Conservation (phyloP, 1,140 invertebrate genomes). For the Heterodera schachtii region DNA sequence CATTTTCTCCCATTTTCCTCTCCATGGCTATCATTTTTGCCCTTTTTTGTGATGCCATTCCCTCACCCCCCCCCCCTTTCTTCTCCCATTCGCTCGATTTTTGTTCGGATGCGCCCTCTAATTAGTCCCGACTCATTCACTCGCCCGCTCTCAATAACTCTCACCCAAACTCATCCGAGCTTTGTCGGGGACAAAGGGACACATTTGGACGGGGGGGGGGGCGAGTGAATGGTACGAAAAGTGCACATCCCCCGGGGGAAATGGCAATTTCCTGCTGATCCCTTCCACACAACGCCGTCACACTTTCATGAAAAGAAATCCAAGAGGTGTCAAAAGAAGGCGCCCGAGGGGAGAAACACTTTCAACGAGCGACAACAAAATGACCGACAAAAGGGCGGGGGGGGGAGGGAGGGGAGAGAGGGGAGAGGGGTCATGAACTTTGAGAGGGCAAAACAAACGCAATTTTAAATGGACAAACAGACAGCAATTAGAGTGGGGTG, state of each 20-base stretch:
- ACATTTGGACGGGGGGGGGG: background rate
- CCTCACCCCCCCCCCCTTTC: background rate
- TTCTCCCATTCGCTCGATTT: background rate
- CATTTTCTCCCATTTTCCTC: background rate
- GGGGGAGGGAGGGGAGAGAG: no score
- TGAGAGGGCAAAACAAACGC: background rate
- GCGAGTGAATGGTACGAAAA: constrained; percentile 1
- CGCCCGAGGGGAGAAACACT: background rate
- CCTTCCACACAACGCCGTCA: background rate
- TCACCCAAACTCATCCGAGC: constrained; percentile 3
- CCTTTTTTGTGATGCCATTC: constrained; percentile 1
- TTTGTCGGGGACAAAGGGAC: constrained; percentile 19
- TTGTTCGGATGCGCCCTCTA: constrained; percentile 20
- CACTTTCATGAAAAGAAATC: constrained; percentile 2
- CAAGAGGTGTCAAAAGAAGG: background rate
- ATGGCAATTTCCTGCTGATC: constrained; percentile 20
- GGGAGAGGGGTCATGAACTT: background rate
- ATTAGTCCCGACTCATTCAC: constrained; percentile 18
- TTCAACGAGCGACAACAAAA: background rate
- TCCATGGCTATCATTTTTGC: background rate
- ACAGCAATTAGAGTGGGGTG: no score
- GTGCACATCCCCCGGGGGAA: background rate
- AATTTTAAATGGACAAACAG: no score
- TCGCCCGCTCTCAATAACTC: constrained; percentile 1
- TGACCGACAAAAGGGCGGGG: background rate